phyloP scores from a whole-genome alignment of 2,888 invertebrate genomes.

The Philopedon plagiatum region DNA sequence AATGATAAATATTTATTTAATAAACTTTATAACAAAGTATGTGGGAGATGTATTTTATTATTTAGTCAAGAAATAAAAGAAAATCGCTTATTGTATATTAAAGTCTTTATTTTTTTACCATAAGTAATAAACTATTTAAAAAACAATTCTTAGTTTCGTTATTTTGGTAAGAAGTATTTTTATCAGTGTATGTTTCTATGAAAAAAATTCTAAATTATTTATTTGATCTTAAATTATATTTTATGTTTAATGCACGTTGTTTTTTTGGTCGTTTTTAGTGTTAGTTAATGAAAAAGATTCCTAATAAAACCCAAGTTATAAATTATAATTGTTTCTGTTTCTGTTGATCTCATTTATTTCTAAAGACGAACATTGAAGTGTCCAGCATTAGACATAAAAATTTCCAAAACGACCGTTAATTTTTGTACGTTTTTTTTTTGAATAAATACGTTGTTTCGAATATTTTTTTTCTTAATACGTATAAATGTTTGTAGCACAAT shows the following conservation, averaged over 20 bases:
- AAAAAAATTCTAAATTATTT: not conserved
- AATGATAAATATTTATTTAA: too few relatives aligned
- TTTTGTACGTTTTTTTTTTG: slow-evolving; percentile 39
- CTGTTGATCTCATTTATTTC: slow-evolving; percentile 37
- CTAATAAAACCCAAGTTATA: not conserved
- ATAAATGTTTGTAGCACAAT: slow-evolving; percentile 67
- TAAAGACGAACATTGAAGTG: not conserved
- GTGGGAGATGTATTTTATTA: too few relatives aligned
- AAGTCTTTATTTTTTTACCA: too few relatives aligned
- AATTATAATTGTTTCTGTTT: not conserved
- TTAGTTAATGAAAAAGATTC: slow-evolving; percentile 6
- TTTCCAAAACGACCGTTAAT: slow-evolving; percentile 5
- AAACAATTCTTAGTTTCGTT: not conserved
- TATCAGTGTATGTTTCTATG: slow-evolving; percentile 1
- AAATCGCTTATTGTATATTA: too few relatives aligned
- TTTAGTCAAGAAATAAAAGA: too few relatives aligned
- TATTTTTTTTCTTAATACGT: slow-evolving; percentile 63
- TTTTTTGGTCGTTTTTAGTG: slow-evolving; percentile 21
- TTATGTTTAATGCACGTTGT: slow-evolving; percentile 20
- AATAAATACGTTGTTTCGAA: slow-evolving; percentile 65
- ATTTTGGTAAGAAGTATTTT: not conserved
- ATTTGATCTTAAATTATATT: not conserved
- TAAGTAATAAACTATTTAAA: too few relatives aligned
- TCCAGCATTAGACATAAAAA: slow-evolving; percentile 17
- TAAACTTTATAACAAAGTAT: too few relatives aligned